Evolutionary conservation across 2,113 vertebrate genomes (phyloP), one percentile per base, ranked within the genome.

Genomic region (Talpa occidentalis): DNA sequence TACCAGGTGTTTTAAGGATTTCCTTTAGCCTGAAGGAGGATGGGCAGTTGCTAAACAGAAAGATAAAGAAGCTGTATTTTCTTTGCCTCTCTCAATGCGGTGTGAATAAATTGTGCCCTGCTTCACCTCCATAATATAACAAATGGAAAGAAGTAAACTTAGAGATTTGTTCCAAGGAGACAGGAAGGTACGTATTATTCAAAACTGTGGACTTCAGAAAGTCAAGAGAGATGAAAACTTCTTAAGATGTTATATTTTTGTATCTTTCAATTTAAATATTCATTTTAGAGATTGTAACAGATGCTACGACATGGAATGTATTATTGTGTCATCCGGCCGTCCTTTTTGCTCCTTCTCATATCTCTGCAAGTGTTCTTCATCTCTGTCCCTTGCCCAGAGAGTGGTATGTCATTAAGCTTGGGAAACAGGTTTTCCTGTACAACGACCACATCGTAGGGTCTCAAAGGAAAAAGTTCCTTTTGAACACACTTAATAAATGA

Each of bases 401-500:
- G 73, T 24, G 66, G 70, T 81, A 26, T 88, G 91, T 81, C 85
- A 81, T 94, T 94, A 85, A 89, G 84, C 76, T 73, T 93, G 88
- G 86, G 93, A 95, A 96, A 88, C 78, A 52, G 62, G 81, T 73
- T 90, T 94, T 95, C 91, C 72, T 94, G 81, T 77, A 89, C 86
- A 84, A 81, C 74, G 95, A 94, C 93, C 86, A 73, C 91, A 85
- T 94, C 59, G 85, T 88, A 86, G 77, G 95, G 84, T 94, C 95
- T 96, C 95, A 97, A 95, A 91, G 93, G 93, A 73, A 95, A 95
- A 95, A 73, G 62, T 78, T 95, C 85, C 91, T 95, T 97, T 97
- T 95, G 95, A 97, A 97, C 88, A 92, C 85, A 95, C 91, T 92
- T 91, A 97, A 97, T 97, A 97, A 96, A 97, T 96, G 97, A 96